A percentile compares a stretch with the other conserved stretches of the same genome.
These are phyloP conservation scores for Metalampra italica DNA, from an alignment of 2,888 invertebrate species.

Conservation along the genomic window DNA sequence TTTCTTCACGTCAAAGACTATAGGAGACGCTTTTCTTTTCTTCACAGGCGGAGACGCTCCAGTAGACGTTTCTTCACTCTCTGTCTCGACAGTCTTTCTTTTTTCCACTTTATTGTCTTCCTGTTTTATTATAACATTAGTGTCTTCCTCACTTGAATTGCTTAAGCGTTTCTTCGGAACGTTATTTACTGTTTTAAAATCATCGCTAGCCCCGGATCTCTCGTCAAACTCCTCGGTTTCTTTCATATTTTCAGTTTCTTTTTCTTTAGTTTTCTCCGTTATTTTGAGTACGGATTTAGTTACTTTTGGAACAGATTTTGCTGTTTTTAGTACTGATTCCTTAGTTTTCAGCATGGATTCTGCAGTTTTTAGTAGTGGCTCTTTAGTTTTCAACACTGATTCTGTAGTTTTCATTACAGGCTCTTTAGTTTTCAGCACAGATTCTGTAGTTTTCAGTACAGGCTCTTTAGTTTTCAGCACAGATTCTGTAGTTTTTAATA, in stretches of 20 bases:
- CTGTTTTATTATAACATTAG: constrained; percentile 49
- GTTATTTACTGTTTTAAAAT: constrained; percentile 1
- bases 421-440: constrained; percentile 2
- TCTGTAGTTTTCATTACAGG: neutral
- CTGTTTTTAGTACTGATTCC: neutral
- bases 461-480: neutral
- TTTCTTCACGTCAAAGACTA: constrained; percentile 68
- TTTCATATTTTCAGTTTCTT: constrained; percentile 6
- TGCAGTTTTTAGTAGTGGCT: constrained; percentile 1
- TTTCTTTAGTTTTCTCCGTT: neutral
- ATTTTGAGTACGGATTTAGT: no score
- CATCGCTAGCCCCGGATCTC: constrained; percentile 3
- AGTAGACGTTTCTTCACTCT: constrained; percentile 5
- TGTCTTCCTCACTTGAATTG: constrained; percentile 50
- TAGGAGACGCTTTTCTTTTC: constrained; percentile 75
- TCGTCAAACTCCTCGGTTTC: constrained; percentile 7
- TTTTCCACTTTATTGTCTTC: constrained; percentile 17
- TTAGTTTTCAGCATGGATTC: constrained; percentile 3
- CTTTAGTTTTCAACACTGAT: neutral
- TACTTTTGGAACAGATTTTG: no score
- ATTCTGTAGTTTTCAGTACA: constrained; percentile 3
- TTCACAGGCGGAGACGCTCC: constrained; percentile 33
- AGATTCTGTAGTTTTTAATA: constrained; percentile 10
- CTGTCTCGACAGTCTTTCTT: neutral
- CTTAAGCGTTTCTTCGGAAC: constrained; percentile 37